Conservation (phyloP, 2,888 invertebrate genomes). For the Alloplasta piceator region DNA sequence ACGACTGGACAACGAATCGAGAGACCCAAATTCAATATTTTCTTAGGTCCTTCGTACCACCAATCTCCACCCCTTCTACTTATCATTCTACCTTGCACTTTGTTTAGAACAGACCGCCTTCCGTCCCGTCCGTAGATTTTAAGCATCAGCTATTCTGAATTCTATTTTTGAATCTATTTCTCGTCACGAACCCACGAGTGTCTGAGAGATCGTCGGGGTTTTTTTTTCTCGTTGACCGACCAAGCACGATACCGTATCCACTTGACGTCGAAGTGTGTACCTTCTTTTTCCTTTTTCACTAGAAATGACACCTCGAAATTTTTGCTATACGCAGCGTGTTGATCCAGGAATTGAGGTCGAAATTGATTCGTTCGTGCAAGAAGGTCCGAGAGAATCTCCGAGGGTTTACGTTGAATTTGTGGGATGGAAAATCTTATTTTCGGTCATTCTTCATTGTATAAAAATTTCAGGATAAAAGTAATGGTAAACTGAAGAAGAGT, state of each 20-base stretch:
- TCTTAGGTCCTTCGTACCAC: slow-evolving; percentile 70
- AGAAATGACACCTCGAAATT: not conserved
- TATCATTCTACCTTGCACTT: slow-evolving; percentile 33
- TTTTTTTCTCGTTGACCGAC: slow-evolving; percentile 26
- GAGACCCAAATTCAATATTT: slow-evolving; percentile 70
- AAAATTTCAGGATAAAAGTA: too few species aligned
- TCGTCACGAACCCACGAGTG: not conserved
- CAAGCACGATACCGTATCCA: slow-evolving; percentile 16
- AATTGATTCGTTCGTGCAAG: too few species aligned
- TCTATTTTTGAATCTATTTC: slow-evolving; percentile 10
- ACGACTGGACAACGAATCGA: not conserved
- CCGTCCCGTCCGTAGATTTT: slow-evolving; percentile 3
- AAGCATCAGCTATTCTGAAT: slow-evolving; percentile 49
- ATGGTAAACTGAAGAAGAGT: too few species aligned
- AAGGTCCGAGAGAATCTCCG: too few species aligned
- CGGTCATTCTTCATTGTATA: too few species aligned
- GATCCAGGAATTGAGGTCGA: too few species aligned
- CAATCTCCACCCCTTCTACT: slow-evolving; percentile 53
- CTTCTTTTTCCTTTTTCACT: not conserved
- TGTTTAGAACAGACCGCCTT: slow-evolving; percentile 35
- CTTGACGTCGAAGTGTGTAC: not conserved
- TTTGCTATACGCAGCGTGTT: too few species aligned
- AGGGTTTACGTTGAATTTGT: too few species aligned
- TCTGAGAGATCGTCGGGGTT: not conserved
- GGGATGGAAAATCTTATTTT: too few species aligned